Conservation (phyloP, 2,797 vertebrate genomes). For the Fratercula arctica region DNA sequence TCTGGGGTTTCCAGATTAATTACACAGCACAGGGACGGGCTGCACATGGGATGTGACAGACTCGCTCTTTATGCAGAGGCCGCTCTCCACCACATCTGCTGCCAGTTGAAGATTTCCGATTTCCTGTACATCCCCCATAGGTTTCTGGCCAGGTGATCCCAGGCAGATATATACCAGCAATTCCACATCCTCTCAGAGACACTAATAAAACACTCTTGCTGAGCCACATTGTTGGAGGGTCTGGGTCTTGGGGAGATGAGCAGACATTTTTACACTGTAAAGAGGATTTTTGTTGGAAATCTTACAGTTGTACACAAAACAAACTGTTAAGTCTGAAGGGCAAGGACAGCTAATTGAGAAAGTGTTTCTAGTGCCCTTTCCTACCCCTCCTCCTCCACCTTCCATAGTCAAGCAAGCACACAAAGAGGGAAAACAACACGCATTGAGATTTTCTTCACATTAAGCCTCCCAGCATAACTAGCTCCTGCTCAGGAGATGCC, state of each 20-base stretch:
- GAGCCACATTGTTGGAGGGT: not conserved
- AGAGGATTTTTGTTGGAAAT: not conserved
- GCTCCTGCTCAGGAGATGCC: not conserved
- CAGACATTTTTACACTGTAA: not conserved
- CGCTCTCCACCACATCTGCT: not conserved
- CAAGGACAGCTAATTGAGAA: not conserved
- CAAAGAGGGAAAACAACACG: not conserved
- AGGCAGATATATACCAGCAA: not conserved
- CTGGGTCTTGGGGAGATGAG: not conserved
- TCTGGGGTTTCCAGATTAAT: not conserved
- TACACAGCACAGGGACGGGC: not conserved
- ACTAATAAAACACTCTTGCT: not conserved
- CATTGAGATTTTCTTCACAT: not conserved
- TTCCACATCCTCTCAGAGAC: not conserved
- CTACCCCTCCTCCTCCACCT: not conserved
- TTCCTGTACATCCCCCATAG: not conserved
- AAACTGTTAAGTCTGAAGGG: not conserved
- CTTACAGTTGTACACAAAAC: not conserved
- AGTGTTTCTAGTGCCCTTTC: not conserved
- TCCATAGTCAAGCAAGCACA: not conserved
- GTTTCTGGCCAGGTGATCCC: not conserved
- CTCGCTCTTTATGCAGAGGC: not conserved
- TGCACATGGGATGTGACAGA: not conserved
- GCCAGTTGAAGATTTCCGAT: not conserved
- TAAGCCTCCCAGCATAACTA: not conserved